phyloP scores from a whole-genome alignment of 1,140 invertebrate genomes.

The Lysiphlebus fabarum region DNA sequence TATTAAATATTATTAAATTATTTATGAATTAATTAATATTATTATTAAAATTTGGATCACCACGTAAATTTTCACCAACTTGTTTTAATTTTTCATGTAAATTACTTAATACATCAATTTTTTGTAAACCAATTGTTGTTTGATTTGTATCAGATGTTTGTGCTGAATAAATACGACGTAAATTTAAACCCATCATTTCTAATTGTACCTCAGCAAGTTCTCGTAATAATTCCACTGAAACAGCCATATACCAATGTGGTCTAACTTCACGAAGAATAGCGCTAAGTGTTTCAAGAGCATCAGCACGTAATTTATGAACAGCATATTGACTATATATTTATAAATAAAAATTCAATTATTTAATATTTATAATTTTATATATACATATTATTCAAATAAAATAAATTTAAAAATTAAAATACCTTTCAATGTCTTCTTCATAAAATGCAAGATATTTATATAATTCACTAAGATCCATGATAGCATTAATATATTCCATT shows the following conservation, averaged over 20 bases:
- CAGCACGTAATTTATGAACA: slow-evolving; percentile 68
- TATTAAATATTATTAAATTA: neutral
- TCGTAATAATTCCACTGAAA: slow-evolving; percentile 43
- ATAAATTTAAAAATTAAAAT: slow-evolving; percentile 18
- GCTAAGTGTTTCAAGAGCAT: slow-evolving; percentile 62
- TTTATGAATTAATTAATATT: neutral
- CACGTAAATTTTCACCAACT: slow-evolving; percentile 20
- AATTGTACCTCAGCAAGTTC: slow-evolving; percentile 58
- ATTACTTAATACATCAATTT: slow-evolving; percentile 27
- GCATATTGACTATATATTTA: slow-evolving; percentile 58
- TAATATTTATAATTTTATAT: too few relatives aligned
- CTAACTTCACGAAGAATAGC: slow-evolving; percentile 44
- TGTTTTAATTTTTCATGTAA: slow-evolving; percentile 29
- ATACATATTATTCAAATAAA: neutral
- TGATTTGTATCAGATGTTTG: slow-evolving; percentile 23
- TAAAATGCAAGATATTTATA: slow-evolving; percentile 69
- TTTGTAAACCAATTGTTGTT: slow-evolving; percentile 12
- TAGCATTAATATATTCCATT: slow-evolving; percentile 66
- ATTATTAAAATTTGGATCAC: slow-evolving; percentile 7
- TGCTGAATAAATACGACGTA: slow-evolving; percentile 38
- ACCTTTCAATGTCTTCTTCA: slow-evolving; percentile 63
- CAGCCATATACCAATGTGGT: slow-evolving; percentile 45
- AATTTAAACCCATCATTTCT: slow-evolving; percentile 59
- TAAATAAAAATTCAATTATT: neutral
- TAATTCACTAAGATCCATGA: slow-evolving; percentile 66